Evolutionary conservation across 2,113 vertebrate species (phyloP), one percentile per base, ranked within the genome.

Genomic region (Gobiocypris rarus): DNA sequence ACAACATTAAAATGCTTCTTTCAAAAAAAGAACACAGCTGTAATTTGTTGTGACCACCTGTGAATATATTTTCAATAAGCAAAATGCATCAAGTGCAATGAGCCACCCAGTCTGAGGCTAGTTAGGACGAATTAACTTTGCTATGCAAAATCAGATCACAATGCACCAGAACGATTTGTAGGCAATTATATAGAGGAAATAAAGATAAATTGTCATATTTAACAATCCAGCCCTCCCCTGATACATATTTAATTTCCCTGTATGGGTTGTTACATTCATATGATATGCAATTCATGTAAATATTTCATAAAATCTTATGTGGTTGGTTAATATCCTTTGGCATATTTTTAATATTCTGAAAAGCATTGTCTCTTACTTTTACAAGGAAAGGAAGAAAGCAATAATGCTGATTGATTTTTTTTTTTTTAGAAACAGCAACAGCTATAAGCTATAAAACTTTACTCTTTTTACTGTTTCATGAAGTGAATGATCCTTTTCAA

Each of bases 131-230:
- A 82, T 71, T 74, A 50, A 58, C 77, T 43, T 28, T 87, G 80
- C 84, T 67, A 26, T 9, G 52, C 61, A 78, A 81, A 78, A 85
- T 84, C 65, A 82, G 19, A 82, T 69, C 56, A 59, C 65, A 78
- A 77, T 75, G 75, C 75, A 81, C 26, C 28, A 74, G 70, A 67
- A 54, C 69, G 83, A 87, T 85, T 87, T 83, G 65, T 71, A 45
- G 24, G 43, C 71, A 79, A 85, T 83, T 85, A 75, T 83, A 17
- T 56, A 61, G 45, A 69, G 79, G 61, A n/a, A 58, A 83, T 58
- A 14, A 75, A 80, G 86, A 83, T 79, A 54, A 56, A 83, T 67
- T 19, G 5, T 67, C 69, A 75, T 61, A 75, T 75, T 83, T 50
- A 69, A 48, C 67, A 75, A 28, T 54, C 34, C 34, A 26, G 26